Evolutionary conservation across 1,140 invertebrate species (phyloP).

Genomic region (Mycetomoellerius zeteki): DNA sequence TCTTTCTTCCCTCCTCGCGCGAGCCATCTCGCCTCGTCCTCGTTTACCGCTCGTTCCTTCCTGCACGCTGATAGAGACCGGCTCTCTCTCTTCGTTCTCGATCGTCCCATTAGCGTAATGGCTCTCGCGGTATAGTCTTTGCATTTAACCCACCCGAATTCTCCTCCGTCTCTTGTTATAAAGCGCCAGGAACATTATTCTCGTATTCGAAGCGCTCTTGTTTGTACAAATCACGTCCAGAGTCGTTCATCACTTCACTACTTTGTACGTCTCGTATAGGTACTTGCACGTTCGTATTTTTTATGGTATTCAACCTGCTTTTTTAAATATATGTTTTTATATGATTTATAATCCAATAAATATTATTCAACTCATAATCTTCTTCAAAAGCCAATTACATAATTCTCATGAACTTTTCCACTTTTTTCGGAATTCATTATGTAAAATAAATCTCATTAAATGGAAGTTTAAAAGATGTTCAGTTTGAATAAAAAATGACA

Average conservation of each 20-base stretch:
- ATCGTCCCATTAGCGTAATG: constrained; percentile 83
- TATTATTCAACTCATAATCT: neutral
- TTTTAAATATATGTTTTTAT: neutral
- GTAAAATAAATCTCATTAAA: constrained; percentile 10
- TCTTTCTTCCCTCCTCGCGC: constrained; percentile 48
- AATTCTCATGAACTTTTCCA: neutral
- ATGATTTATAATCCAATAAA: neutral
- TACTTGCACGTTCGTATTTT: neutral
- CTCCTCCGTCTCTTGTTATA: constrained; percentile 62
- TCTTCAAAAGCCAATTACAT: neutral
- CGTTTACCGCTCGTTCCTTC: constrained; percentile 49
- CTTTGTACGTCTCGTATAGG: neutral
- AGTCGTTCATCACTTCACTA: neutral
- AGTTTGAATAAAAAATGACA: neutral
- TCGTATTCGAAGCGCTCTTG: constrained; percentile 5
- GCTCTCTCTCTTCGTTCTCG: constrained; percentile 67
- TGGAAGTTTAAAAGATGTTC: neutral
- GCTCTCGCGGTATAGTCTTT: constrained; percentile 78
- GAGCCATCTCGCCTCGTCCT: constrained; percentile 39
- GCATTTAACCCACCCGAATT: constrained; percentile 77
- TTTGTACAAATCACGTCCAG: constrained; percentile 20
- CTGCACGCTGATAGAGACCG: constrained; percentile 78
- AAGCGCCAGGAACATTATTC: neutral
- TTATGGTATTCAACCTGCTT: neutral
- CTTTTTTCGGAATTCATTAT: neutral